Base-by-base conservation (phyloP, 2,888 invertebrate genomes). In the Microplitis deprimator region DNA sequence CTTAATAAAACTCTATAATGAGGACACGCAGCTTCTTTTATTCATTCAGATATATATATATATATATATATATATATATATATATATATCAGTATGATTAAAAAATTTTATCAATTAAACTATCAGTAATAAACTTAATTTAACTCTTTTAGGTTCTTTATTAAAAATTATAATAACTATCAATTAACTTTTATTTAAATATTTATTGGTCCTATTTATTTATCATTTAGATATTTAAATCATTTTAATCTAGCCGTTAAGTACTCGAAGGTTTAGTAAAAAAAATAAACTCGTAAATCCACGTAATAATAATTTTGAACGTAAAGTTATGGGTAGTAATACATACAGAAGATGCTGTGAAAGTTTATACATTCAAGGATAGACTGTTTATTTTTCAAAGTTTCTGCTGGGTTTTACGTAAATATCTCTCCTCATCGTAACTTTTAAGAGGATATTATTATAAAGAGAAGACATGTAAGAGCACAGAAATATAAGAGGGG, bases 361-460 rank as follows among this genome's bases (percentile, higher is more conserved):
- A 50, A 50, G 50, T 50, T 50, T 50, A 50, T 50, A 13, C 50
- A 50, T 50, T 50, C 50, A 50, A 50, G 13, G 50, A 13, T 50
- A 50, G 50, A 50, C 50, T 50, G 50, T 50, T 50, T 50, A 50
- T 50, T 50, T 50, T 50, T 50, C 50, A 50, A 50, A 50, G 50
- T 50, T 50, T 50, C 8, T 50, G 13, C 50, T 50, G 13, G 13
- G 50, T 50, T 50, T 50, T 13, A 13, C 50, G 2, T 29, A 13
- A 13, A 50, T 50, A 50, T 50, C 50, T 50, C 50, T 50, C 29
- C 29, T 50, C 50, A 50, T 50, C 13, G 50, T 13, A 13, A 50
- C 50, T 50, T 50, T 50, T 13, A 50, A 50, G 50, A 50, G 50
- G 50, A 50, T 50, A 50, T 50, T 50, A 50, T 50, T 13, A 13